phyloP scores from a whole-genome alignment of 1,140 invertebrate species.

The Drosophila melanica region DNA sequence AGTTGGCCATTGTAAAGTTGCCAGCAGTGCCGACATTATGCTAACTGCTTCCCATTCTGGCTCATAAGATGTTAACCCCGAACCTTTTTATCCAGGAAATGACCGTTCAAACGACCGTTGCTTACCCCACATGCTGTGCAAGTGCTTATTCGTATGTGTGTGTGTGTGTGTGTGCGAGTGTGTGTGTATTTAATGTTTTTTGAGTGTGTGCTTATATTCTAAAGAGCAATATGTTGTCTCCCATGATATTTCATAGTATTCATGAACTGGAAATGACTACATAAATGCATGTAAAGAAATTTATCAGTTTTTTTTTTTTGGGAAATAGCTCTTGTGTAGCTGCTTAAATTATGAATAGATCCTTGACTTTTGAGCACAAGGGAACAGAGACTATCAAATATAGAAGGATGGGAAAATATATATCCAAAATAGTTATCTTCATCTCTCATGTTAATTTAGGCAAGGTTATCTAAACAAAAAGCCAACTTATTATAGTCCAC shows the following conservation, averaged over 20 bases:
- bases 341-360: constrained; percentile 3
- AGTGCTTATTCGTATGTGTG: constrained; percentile 7
- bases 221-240: constrained; percentile 32
- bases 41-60: constrained; percentile 54
- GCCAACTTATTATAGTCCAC: too few relatives aligned
- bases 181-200: constrained; percentile 27
- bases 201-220: constrained; percentile 29
- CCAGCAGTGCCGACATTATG: constrained; percentile 45
- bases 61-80: constrained; percentile 43
- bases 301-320: constrained; percentile 20
- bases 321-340: neutral
- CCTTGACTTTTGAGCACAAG: neutral
- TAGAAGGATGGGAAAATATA: too few relatives aligned
- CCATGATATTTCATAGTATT: constrained; percentile 24
- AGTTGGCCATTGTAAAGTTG: constrained; percentile 73
- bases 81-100: constrained; percentile 65
- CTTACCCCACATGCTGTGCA: constrained; percentile 33
- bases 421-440: too few relatives aligned
- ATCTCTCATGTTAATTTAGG: too few relatives aligned
- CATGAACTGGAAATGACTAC: constrained; percentile 46
- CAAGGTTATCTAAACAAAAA: too few relatives aligned
- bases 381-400: too few relatives aligned
- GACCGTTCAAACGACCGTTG: constrained; percentile 48
- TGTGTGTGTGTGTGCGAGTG: neutral
- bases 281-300: constrained; percentile 29